Conservation (phyloP, 2,888 invertebrate genomes). For the Kuschelorhynchus macadamiae region DNA sequence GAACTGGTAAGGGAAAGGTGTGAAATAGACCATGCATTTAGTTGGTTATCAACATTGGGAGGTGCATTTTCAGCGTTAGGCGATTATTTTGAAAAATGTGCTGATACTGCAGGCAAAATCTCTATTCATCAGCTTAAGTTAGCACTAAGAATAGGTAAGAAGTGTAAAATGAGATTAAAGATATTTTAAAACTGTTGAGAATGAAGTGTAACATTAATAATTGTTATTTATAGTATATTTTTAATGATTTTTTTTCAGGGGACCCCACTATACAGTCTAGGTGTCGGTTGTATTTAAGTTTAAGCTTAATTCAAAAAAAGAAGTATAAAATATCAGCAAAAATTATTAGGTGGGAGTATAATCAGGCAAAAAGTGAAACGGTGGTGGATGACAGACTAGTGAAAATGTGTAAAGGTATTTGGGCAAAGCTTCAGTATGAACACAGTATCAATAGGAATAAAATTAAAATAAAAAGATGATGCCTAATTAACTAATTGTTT, state of each 20-base stretch:
- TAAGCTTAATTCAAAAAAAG: slow-evolving; percentile 90
- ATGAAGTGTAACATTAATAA: too few species aligned
- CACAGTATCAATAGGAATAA: slow-evolving; percentile 59
- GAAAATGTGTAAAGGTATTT: slow-evolving; percentile 89
- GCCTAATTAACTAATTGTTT: not conserved
- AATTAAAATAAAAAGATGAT: slow-evolving; percentile 45
- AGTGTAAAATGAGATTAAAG: too few species aligned
- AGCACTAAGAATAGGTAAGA: slow-evolving; percentile 75
- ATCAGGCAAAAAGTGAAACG: slow-evolving; percentile 64
- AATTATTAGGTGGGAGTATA: slow-evolving; percentile 74
- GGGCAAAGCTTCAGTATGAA: slow-evolving; percentile 83
- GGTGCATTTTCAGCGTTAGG: slow-evolving; percentile 97
- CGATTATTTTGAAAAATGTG: slow-evolving; percentile 86
- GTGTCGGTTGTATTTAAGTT: slow-evolving; percentile 88
- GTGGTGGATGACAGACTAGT: slow-evolving; percentile 76
- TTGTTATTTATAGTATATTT: too few species aligned
- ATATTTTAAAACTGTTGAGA: too few species aligned
- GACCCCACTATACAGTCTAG: slow-evolving; percentile 86
- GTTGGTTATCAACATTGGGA: slow-evolving; percentile 96
- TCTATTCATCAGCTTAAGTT: slow-evolving; percentile 87
- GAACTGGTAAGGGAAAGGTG: slow-evolving; percentile 74
- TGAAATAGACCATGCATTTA: slow-evolving; percentile 88
- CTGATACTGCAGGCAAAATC: slow-evolving; percentile 89
- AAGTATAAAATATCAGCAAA: slow-evolving; percentile 75
- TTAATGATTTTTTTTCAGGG: slow-evolving; percentile 65